phyloP scores from a whole-genome alignment of 2,113 vertebrate genomes.

The Phalacrocorax carbo region DNA sequence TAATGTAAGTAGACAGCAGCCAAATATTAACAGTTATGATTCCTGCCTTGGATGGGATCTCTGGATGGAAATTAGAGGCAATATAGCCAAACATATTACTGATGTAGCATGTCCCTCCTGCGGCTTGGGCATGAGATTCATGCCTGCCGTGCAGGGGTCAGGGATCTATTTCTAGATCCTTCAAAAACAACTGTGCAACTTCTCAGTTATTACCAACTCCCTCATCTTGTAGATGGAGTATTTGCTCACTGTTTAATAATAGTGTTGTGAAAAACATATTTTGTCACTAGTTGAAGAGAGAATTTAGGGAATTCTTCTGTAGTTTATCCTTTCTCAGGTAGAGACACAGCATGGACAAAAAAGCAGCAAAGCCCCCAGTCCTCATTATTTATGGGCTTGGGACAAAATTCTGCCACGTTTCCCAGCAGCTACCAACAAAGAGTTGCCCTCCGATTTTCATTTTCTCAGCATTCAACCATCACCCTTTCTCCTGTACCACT shows the following conservation, averaged over 20 bases:
- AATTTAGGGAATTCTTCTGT: not conserved
- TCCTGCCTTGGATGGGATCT: not conserved
- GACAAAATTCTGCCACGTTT: not conserved
- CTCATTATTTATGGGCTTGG: not conserved
- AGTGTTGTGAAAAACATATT: accelerated
- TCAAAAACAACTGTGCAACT: not conserved
- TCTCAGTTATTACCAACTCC: no score
- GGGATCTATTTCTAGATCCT: not conserved
- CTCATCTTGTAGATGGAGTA: no score
- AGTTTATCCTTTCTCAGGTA: not conserved
- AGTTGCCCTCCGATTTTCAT: not conserved
- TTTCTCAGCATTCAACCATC: not conserved
- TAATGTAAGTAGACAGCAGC: not conserved
- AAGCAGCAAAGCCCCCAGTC: not conserved
- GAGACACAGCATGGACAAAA: not conserved
- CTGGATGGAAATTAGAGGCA: not conserved
- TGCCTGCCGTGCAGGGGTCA: not conserved
- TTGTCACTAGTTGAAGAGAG: not conserved
- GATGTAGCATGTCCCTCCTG: not conserved
- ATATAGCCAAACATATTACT: not conserved
- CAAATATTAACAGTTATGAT: not conserved
- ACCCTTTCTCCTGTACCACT: not conserved
- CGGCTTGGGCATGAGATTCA: not conserved
- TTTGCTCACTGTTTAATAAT: not conserved
- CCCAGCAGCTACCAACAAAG: not conserved